Evolutionary conservation across 1,140 invertebrate genomes (phyloP).

Genomic region (Drosophila guanche): DNA sequence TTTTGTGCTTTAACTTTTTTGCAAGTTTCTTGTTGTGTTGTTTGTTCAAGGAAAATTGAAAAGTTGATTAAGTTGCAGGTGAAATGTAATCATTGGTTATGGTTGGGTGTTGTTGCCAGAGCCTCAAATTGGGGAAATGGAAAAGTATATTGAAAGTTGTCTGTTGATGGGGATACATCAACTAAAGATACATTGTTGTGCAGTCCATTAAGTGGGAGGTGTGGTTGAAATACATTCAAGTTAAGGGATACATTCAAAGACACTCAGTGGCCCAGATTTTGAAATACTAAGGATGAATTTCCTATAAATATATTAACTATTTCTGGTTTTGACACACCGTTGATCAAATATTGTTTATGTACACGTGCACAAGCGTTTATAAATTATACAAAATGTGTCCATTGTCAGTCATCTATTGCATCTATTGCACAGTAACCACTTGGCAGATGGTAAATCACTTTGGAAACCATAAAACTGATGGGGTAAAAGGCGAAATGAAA

Average conservation of each 20-base stretch:
- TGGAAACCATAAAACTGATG: slow-evolving; percentile 8
- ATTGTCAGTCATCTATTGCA: not conserved
- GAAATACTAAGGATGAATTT: too few species aligned
- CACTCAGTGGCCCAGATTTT: too few species aligned
- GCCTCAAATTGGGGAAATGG: slow-evolving; percentile 2
- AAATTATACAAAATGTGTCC: not conserved
- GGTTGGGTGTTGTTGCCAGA: not conserved
- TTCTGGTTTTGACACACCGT: too few species aligned
- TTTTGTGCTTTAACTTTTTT: slow-evolving; percentile 4
- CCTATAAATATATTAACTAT: too few species aligned
- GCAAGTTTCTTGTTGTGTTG: slow-evolving; percentile 9
- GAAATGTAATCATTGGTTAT: slow-evolving; percentile 5
- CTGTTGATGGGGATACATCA: not conserved
- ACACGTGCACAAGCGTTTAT: too few species aligned
- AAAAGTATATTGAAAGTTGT: slow-evolving; percentile 2
- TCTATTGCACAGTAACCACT: not conserved
- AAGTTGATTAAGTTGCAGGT: slow-evolving; percentile 41
- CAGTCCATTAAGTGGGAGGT: too few species aligned
- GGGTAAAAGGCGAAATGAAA: slow-evolving; percentile 6
- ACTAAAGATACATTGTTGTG: too few species aligned
- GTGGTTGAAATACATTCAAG: too few species aligned
- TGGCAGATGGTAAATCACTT: slow-evolving; percentile 16
- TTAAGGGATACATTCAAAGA: too few species aligned
- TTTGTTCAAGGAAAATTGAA: slow-evolving; percentile 46
- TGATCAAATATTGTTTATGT: too few species aligned